Evolutionary conservation across 1,140 invertebrate species (phyloP).

Genomic region (Drosophila teissieri): DNA sequence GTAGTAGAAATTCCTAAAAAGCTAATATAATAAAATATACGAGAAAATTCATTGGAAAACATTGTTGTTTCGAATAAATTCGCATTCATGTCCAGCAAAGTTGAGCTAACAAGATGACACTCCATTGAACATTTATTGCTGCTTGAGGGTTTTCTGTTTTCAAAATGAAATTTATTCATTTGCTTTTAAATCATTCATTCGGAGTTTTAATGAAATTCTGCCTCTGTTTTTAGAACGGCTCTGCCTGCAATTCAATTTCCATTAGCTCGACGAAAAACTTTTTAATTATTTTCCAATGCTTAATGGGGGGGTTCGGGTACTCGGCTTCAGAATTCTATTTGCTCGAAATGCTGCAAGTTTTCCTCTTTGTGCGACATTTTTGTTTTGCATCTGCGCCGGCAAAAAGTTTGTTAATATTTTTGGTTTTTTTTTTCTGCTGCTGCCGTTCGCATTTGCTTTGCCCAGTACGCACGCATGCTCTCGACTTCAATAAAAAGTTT

Average conservation of each 20-base stretch:
- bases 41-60: too few relatives aligned
- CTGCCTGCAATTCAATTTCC: slow-evolving; percentile 60
- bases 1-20: too few relatives aligned
- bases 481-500: slow-evolving; percentile 71
- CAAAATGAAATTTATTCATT: slow-evolving; percentile 11
- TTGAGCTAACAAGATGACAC: not conserved
- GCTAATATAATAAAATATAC: too few relatives aligned
- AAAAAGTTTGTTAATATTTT: slow-evolving; percentile 53
- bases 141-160: not conserved
- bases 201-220: slow-evolving; percentile 51
- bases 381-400: slow-evolving; percentile 49
- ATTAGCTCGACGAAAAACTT: slow-evolving; percentile 70
- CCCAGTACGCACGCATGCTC: slow-evolving; percentile 58
- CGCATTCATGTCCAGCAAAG: too few relatives aligned
- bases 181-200: slow-evolving; percentile 54
- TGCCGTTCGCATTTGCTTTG: slow-evolving; percentile 6
- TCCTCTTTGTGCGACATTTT: slow-evolving; percentile 34
- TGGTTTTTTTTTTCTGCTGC: slow-evolving; percentile 16
- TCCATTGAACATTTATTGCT: slow-evolving; percentile 24
- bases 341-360: slow-evolving; percentile 38
- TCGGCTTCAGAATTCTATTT: slow-evolving; percentile 41
- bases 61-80: too few relatives aligned
- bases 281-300: slow-evolving; percentile 81
- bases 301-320: slow-evolving; percentile 25
- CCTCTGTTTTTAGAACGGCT: slow-evolving; percentile 30